These are phyloP conservation scores for Oreotrochilus melanogaster DNA, from an alignment of 2,113 vertebrate genomes.

Conservation along the genomic window DNA sequence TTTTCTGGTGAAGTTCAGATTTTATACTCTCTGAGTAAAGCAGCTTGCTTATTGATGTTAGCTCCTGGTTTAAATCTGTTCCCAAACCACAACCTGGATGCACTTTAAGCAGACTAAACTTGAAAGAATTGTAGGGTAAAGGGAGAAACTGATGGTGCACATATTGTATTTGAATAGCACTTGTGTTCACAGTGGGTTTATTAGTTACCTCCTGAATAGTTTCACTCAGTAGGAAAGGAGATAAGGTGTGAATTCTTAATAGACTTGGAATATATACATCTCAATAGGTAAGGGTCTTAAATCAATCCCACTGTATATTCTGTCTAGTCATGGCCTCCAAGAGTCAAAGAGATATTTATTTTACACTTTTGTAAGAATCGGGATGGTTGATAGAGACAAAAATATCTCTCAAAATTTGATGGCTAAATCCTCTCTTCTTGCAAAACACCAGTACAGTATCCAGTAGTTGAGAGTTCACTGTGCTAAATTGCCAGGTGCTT, in stretches of 20 bases:
- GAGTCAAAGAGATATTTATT: constrained; percentile 23
- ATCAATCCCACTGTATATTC: neutral
- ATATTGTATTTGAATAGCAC: neutral
- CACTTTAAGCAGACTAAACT: neutral
- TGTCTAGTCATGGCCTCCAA: constrained; percentile 10
- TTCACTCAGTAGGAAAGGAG: neutral
- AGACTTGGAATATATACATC: neutral
- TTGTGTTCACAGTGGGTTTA: neutral
- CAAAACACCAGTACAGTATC: constrained; percentile 6
- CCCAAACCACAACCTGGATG: neutral
- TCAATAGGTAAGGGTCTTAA: neutral
- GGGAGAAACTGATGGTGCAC: neutral
- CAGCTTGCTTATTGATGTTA: neutral
- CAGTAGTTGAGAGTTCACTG: constrained; percentile 12
- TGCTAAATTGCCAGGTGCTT: constrained; percentile 42
- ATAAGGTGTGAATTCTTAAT: neutral
- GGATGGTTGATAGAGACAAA: neutral
- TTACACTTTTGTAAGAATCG: neutral
- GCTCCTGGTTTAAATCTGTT: neutral
- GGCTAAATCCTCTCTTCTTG: neutral
- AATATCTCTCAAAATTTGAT: neutral
- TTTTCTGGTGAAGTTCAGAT: neutral
- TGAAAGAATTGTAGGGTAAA: neutral
- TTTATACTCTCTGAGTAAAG: neutral
- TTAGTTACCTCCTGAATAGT: neutral